These are phyloP conservation scores for Bolborhynchus lineola DNA, from an alignment of 2,113 vertebrate species.

Conservation along the genomic window DNA sequence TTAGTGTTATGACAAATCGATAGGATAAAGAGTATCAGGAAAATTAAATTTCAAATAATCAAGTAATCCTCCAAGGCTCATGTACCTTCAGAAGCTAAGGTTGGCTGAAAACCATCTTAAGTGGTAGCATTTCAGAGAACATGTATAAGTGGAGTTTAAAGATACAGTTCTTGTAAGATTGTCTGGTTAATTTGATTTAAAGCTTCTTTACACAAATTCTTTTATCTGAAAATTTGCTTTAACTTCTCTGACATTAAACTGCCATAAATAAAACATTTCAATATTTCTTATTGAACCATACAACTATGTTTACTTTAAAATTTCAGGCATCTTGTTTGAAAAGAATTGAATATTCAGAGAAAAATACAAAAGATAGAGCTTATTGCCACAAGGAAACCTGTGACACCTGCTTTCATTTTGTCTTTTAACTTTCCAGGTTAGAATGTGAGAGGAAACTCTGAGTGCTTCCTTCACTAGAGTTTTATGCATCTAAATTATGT, in stretches of 20 bases:
- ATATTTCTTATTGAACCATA: background rate
- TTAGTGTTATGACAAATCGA: background rate
- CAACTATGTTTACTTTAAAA: background rate
- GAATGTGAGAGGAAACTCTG: background rate
- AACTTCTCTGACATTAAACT: conserved; percentile 10
- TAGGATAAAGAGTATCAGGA: background rate
- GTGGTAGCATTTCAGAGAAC: background rate
- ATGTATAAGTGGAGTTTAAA: background rate
- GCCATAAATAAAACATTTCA: background rate
- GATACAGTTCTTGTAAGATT: conserved; percentile 11
- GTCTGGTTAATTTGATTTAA: conserved; percentile 13
- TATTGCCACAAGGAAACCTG: background rate
- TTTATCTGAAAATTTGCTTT: background rate
- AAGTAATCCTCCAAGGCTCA: background rate
- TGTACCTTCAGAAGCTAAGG: background rate
- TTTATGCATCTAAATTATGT: background rate
- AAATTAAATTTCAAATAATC: conserved; percentile 11
- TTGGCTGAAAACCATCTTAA: background rate
- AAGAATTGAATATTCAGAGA: background rate
- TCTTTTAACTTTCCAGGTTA: background rate
- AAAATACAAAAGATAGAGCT: background rate
- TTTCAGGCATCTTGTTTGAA: background rate
- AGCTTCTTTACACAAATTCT: background rate
- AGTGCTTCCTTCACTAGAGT: background rate
- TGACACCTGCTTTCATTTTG: background rate